A percentile compares a stretch with the other conserved stretches of the same genome.
Conservation (phyloP, 2,113 vertebrate genomes). For the rat (Rattus norvegicus) region GRCr8 NC_086019.1:147711501-147712000, state of each 20-base stretch:
- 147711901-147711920: slow-evolving; percentile 63
- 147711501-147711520: no score
- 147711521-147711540: no score
- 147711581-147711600: accelerated
- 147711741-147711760: not conserved
- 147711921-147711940: not conserved
- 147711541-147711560: not conserved
- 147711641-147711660: no score
- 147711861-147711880: slow-evolving; percentile 60
- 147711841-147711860: slow-evolving; percentile 48
- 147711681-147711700: not conserved
- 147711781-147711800: slow-evolving; percentile 38
- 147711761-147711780: slow-evolving; percentile 31
- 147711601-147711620: no score
- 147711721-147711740: slow-evolving; percentile 59
- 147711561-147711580: accelerated
- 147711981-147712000: slow-evolving; percentile 30
- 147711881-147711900: not conserved
- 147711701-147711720: not conserved
- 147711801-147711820: slow-evolving; percentile 46
- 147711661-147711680: accelerated
- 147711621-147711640: accelerated
- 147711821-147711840: not conserved
- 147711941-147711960: not conserved
- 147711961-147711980: not conserved